phyloP scores from a whole-genome alignment of 2,888 invertebrate species.

The Geophilus truncorum region DNA sequence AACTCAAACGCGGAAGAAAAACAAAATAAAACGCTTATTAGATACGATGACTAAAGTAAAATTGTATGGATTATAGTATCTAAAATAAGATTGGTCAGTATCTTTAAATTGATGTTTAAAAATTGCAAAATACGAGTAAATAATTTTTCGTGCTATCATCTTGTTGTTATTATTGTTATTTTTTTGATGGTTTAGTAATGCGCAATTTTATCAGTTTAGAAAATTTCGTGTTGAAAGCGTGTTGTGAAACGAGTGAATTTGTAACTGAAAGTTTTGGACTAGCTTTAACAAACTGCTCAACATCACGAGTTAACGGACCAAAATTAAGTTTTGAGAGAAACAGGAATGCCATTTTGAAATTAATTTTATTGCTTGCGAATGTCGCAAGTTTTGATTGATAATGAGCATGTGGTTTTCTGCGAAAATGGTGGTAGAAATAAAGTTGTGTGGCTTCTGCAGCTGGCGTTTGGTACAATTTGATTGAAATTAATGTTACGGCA shows the following conservation, averaged over 20 bases:
- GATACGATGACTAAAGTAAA: background rate
- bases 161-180: background rate
- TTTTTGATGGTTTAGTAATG: no score
- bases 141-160: no score
- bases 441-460: background rate
- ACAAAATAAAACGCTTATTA: background rate
- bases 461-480: background rate
- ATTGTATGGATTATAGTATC: background rate
- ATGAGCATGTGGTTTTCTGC: background rate
- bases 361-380: background rate
- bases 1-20: background rate
- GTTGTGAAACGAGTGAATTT: background rate
- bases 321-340: background rate
- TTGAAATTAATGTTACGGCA: background rate
- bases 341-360: background rate
- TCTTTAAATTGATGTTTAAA: no score
- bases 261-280: no score
- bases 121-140: no score
- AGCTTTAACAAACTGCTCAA: no score
- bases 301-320: no score
- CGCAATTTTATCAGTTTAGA: background rate
- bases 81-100: no score
- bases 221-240: background rate
- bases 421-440: no score
- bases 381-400: background rate